Percentiles rank a stretch among this genome's conserved stretches.
Evolutionary conservation across 2,888 invertebrate genomes (phyloP).

Genomic region (Xylophagus ater): DNA sequence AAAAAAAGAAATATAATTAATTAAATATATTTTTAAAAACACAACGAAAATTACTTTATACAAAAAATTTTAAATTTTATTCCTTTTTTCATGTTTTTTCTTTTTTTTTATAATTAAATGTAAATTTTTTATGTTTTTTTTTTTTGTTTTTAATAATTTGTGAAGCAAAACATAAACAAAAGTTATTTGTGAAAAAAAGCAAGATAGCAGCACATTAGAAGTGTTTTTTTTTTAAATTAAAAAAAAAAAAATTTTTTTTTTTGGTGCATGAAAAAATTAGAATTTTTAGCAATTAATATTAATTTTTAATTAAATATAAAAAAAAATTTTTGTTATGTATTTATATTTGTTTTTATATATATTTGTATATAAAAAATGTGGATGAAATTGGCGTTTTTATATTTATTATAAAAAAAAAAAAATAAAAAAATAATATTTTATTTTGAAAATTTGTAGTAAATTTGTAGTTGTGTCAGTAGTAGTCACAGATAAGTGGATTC

Average conservation of each 20-base stretch:
- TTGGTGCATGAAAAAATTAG: background rate
- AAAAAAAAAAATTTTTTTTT: background rate
- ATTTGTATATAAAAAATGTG: background rate
- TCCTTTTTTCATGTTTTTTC: too few species aligned
- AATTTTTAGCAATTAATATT: background rate
- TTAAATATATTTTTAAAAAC: too few species aligned
- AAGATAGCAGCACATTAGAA: too few species aligned
- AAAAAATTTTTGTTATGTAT: background rate
- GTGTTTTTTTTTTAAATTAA: background rate
- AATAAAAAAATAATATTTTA: too few species aligned
- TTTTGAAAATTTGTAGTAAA: slow-evolving; percentile 10
- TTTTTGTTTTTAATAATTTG: background rate
- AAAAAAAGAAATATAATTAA: too few species aligned
- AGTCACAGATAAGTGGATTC: slow-evolving; percentile 21
- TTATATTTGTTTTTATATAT: background rate
- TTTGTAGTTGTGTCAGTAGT: slow-evolving; percentile 16
- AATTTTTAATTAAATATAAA: too few species aligned
- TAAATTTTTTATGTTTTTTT: background rate
- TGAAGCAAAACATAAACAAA: too few species aligned
- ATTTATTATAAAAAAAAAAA: too few species aligned
- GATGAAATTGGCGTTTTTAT: slow-evolving; percentile 4
- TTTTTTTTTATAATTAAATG: background rate
- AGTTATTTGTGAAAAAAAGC: too few species aligned
- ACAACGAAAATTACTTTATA: too few species aligned
- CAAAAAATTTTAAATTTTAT: too few species aligned